A percentile compares a stretch with the other conserved stretches of the same genome.
Conservation (phyloP, 23 tunicate genomes). For the Styela clava region DNA sequence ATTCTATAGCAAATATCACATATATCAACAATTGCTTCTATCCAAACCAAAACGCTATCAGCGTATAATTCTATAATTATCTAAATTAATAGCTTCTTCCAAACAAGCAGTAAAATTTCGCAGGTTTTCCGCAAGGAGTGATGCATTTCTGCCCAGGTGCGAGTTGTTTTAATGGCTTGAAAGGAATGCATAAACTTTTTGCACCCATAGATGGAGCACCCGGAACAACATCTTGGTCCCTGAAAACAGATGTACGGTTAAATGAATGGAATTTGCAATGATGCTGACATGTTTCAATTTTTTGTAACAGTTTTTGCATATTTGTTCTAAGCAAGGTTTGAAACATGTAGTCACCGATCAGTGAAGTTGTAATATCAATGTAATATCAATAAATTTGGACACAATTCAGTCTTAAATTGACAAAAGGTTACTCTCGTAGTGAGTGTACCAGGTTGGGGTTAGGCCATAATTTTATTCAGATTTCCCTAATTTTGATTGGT, state of each 20-base stretch:
- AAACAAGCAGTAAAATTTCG: constrained; percentile 62
- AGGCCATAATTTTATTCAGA: too few species aligned
- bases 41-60: too few species aligned
- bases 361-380: too few species aligned
- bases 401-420: too few species aligned
- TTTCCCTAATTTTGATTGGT: too few species aligned
- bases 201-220: constrained; percentile 99
- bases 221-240: constrained; percentile 89
- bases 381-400: too few species aligned
- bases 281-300: neutral
- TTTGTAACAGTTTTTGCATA: too few species aligned
- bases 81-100: constrained; percentile 88
- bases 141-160: constrained; percentile 58
- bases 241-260: constrained; percentile 31
- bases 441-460: too few species aligned
- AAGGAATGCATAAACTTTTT: constrained; percentile 91
- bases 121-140: constrained; percentile 57
- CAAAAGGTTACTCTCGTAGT: too few species aligned
- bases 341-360: too few species aligned
- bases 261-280: neutral
- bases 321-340: too few species aligned
- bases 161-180: constrained; percentile 70
- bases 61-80: neutral
- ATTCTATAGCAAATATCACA: neutral
- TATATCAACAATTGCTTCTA: too few species aligned